phyloP scores from a whole-genome alignment of 2,113 vertebrate genomes.

The Prunella fulvescens region DNA sequence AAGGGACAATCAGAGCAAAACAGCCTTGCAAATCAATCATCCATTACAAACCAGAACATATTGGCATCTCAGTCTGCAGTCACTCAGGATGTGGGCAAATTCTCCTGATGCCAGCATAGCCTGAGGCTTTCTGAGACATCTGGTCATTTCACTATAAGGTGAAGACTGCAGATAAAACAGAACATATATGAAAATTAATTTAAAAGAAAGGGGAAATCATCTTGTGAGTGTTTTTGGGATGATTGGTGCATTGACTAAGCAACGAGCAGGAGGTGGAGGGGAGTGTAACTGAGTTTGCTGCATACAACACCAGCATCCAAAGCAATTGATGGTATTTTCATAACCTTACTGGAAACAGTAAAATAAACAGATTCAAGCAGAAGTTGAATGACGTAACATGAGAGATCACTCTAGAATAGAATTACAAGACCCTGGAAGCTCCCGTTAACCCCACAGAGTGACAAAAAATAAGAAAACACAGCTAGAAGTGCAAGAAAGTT shows the following conservation, averaged over 20 bases:
- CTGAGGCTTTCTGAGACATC: conserved; percentile 62
- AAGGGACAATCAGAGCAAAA: conserved; percentile 16
- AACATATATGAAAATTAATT: conserved; percentile 50
- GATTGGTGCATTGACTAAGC: background rate
- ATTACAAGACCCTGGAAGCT: background rate
- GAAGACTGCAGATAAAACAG: conserved; percentile 23
- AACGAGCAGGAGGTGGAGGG: background rate
- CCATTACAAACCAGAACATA: conserved; percentile 63
- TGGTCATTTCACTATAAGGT: conserved; percentile 54
- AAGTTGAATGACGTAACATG: background rate
- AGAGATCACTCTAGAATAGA: conserved; percentile 29
- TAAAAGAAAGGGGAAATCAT: background rate
- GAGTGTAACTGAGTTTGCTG: background rate
- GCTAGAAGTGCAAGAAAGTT: background rate
- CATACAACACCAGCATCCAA: background rate
- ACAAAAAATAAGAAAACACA: too few relatives aligned
- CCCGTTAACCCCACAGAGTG: fast-evolving
- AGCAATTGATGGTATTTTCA: background rate
- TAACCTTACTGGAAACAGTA: background rate
- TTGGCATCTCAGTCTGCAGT: conserved; percentile 41
- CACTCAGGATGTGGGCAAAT: conserved; percentile 25
- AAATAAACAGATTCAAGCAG: background rate
- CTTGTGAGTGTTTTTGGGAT: background rate
- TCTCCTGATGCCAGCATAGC: conserved; percentile 40
- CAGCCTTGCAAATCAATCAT: conserved; percentile 57